Base-by-base conservation (phyloP, 2,797 vertebrate species). In the Schizopygopsis pylzovi region DNA sequence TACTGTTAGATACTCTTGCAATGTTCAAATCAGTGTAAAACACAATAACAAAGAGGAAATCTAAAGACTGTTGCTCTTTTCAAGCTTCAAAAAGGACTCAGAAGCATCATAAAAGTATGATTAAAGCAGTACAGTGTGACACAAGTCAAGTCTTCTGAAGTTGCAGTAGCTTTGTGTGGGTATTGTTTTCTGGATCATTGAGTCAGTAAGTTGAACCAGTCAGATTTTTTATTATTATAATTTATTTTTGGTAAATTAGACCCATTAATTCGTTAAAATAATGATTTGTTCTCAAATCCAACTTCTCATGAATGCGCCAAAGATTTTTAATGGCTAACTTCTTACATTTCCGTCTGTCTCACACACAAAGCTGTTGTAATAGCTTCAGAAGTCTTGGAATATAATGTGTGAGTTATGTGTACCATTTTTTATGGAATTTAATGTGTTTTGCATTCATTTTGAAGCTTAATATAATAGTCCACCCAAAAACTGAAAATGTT, bases 21-120 rank as follows among this genome's bases (percentile, higher is more conserved):
- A 43, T 45, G 15, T 79, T 63, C 77, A 43, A 41, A 41, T 15
- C 75, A 59, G 37, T 41, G 22, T 10, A 16, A 6, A 78, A 16
- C 56, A 79, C 13, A 25, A 41, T 63, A 63, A 63, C 77, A 63
- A 79, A 39, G 39, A 63, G 18, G 18, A 16, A 63, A 61, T 79
- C 56, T 79, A 77, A 77, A 56, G 13, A 6, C 37, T 41, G 20
- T 56, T 1, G 2, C 28, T 78, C 20, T 25, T 41, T 78, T 79
- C 2, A 61, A 43, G 54, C 13, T 43, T 59, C 13, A 61, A 61
- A 61, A 59, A 59, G 4, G 37, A 78, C 22, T 61, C 33, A 41
- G n/a, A 70, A 25, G 76, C 22, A 11, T 13, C 54, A 61, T 43
- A 61, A 61, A 78, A 79, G 22, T 56, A 15, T 56, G 4, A 56